These are phyloP conservation scores for Willowsia nigromaculata DNA, from an alignment of 2,888 invertebrate genomes.

Conservation along the genomic window DNA sequence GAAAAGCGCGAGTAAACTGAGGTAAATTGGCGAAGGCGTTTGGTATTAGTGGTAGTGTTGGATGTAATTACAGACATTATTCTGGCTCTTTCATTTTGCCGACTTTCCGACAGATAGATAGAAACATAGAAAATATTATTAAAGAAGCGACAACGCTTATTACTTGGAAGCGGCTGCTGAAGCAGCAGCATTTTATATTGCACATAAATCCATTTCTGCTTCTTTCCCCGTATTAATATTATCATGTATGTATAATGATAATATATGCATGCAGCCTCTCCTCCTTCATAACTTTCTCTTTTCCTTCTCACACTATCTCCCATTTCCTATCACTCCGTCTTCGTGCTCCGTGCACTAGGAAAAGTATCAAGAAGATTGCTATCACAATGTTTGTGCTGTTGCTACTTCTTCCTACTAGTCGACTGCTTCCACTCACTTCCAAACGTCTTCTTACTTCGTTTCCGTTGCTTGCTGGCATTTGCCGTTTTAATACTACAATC, in stretches of 20 bases:
- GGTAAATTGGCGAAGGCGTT: slow-evolving; percentile 55
- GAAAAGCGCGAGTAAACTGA: slow-evolving; percentile 29
- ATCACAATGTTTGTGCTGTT: slow-evolving; percentile 2
- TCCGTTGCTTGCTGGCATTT: slow-evolving; percentile 37
- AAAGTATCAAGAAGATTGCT: slow-evolving; percentile 46
- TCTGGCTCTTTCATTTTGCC: slow-evolving; percentile 36
- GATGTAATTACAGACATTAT: slow-evolving; percentile 67
- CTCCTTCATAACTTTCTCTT: slow-evolving; percentile 38
- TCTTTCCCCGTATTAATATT: background rate
- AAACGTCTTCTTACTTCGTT: background rate
- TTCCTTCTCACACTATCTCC: background rate
- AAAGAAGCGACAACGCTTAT: background rate
- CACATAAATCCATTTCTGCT: slow-evolving; percentile 12
- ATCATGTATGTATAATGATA: slow-evolving; percentile 7
- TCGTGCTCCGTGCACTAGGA: slow-evolving; percentile 8
- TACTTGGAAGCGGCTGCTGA: background rate
- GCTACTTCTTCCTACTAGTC: background rate
- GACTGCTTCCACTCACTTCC: background rate
- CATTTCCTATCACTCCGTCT: background rate
- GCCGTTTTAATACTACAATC: slow-evolving; percentile 56
- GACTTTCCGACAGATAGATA: background rate
- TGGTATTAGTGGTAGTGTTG: slow-evolving; percentile 62
- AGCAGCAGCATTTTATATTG: slow-evolving; percentile 13
- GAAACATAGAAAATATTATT: background rate
- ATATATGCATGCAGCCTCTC: slow-evolving; percentile 21